phyloP scores from a whole-genome alignment of 2,888 invertebrate species.

The Keiferia lycopersicella region DNA sequence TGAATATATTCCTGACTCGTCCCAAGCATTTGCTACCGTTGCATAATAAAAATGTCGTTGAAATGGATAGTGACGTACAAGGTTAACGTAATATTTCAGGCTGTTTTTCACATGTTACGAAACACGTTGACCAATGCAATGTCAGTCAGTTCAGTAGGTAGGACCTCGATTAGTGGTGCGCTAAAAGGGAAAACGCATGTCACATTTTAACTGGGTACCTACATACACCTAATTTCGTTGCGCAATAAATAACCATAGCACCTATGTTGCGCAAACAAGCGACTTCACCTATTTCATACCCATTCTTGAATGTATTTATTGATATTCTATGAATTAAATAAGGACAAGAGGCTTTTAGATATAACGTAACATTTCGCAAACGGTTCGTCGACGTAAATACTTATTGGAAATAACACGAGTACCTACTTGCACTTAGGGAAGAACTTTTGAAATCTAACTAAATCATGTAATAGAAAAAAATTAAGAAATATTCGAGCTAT shows the following conservation, averaged over 20 bases:
- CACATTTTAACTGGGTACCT: constrained; percentile 46
- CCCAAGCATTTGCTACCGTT: neutral
- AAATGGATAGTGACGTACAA: neutral
- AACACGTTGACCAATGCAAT: constrained; percentile 56
- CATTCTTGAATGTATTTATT: constrained; percentile 25
- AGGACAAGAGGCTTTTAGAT: constrained; percentile 24
- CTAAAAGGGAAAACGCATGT: constrained; percentile 78
- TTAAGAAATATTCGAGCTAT: neutral
- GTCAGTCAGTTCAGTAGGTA: constrained; percentile 32
- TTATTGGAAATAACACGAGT: neutral
- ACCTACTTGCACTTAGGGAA: constrained; percentile 7
- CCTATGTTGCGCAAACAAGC: constrained; percentile 24
- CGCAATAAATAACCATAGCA: constrained; percentile 41
- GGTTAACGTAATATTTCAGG: constrained; percentile 11
- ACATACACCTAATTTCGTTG: constrained; percentile 51
- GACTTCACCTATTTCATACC: constrained; percentile 23
- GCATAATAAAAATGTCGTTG: constrained; percentile 19
- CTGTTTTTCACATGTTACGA: constrained; percentile 42
- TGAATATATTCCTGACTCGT: neutral
- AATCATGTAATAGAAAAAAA: neutral
- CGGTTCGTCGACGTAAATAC: constrained; percentile 4
- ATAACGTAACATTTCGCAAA: constrained; percentile 22
- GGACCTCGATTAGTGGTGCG: constrained; percentile 59
- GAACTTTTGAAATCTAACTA: neutral
- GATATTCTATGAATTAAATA: constrained; percentile 25